A percentile compares a stretch with the other conserved stretches of the same genome.
phyloP scores from a whole-genome alignment of 35 echinoderm and acorn worm genomes.

The Patiria miniata region DNA sequence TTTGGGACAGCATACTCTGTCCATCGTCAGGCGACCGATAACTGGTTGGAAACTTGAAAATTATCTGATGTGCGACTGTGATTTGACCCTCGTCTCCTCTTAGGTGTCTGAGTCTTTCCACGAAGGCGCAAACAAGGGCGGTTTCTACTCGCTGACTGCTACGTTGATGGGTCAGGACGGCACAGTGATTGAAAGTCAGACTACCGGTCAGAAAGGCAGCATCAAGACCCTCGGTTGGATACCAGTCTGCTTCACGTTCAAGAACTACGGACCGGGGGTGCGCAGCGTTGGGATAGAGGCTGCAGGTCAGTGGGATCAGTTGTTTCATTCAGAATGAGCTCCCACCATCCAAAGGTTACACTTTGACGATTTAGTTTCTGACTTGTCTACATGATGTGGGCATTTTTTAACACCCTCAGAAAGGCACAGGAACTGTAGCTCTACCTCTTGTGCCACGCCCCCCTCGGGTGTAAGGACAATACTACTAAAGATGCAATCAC shows the following conservation, averaged over 20 bases:
- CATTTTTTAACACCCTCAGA: too few species aligned
- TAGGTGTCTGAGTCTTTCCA: constrained; percentile 86
- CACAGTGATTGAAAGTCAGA: constrained; percentile 28
- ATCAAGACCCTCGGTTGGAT: constrained; percentile 64
- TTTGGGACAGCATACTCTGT: too few species aligned
- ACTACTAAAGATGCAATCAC: too few species aligned
- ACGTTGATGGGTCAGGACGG: constrained; percentile 47
- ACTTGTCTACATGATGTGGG: too few species aligned
- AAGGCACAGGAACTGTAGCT: too few species aligned
- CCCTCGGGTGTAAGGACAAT: too few species aligned
- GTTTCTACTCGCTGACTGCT: constrained; percentile 70
- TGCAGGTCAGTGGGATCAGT: constrained; percentile 41
- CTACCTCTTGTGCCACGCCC: too few species aligned
- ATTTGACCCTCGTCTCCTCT: not conserved
- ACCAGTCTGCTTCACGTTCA: constrained; percentile 67
- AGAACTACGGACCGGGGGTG: constrained; percentile 70
- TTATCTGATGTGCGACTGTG: not conserved
- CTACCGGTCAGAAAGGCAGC: constrained; percentile 58
- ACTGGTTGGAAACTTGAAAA: too few species aligned
- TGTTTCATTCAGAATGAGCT: too few species aligned
- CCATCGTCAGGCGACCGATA: too few species aligned
- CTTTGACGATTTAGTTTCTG: too few species aligned
- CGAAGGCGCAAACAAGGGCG: constrained; percentile 70
- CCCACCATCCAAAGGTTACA: too few species aligned
- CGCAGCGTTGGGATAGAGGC: constrained; percentile 52